Conservation (phyloP, 1,140 invertebrate species). For the Bombus superbus region DNA sequence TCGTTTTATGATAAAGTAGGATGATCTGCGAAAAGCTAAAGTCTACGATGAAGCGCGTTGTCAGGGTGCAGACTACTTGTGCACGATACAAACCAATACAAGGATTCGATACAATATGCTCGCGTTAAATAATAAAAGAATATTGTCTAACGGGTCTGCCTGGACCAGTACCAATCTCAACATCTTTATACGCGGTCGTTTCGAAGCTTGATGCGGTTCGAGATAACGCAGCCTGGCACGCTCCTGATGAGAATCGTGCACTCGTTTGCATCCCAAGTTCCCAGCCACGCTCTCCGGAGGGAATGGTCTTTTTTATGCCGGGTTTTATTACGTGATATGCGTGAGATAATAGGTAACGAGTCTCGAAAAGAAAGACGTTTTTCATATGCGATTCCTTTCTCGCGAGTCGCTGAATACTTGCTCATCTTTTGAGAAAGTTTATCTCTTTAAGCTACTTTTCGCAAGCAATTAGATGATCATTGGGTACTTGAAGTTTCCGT, state of each 20-base stretch:
- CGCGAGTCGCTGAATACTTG: not conserved
- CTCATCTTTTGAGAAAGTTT: not conserved
- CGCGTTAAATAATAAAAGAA: not conserved
- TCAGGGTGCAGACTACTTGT: not conserved
- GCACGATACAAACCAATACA: not conserved
- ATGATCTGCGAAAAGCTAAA: no score
- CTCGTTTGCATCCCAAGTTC: slow-evolving; percentile 3
- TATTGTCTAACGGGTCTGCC: not conserved
- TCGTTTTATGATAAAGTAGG: no score
- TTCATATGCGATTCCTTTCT: not conserved
- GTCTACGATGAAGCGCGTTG: no score
- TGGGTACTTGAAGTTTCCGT: no score
- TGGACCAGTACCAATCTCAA: not conserved
- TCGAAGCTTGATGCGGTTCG: not conserved
- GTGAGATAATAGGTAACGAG: slow-evolving; percentile 13
- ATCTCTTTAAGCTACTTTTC: no score
- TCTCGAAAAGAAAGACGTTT: not conserved
- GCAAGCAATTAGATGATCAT: no score
- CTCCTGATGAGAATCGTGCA: slow-evolving; percentile 15
- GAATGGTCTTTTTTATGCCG: not conserved
- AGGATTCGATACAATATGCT: not conserved
- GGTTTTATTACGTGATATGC: slow-evolving; percentile 9
- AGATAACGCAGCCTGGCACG: slow-evolving; percentile 4
- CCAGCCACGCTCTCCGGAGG: not conserved
- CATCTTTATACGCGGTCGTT: not conserved